These are phyloP conservation scores for Ahaetulla prasina DNA, from an alignment of 2,113 vertebrate genomes.

Conservation along the genomic window DNA sequence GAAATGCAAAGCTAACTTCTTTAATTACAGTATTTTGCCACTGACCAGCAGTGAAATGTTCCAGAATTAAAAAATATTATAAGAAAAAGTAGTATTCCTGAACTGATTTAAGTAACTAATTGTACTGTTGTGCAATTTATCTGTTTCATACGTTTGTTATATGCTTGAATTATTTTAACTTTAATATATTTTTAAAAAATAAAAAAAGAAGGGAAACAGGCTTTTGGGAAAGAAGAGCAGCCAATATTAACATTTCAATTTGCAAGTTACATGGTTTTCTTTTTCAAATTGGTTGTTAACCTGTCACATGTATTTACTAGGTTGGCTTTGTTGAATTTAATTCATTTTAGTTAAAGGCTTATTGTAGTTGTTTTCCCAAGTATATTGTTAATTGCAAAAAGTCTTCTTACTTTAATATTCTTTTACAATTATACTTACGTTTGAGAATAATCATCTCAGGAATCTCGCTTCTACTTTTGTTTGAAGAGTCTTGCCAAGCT, in stretches of 20 bases:
- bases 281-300: slow-evolving; percentile 31
- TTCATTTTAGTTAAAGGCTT: slow-evolving; percentile 19
- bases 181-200: slow-evolving; percentile 14
- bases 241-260: slow-evolving; percentile 42
- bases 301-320: slow-evolving; percentile 20
- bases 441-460: slow-evolving; percentile 30
- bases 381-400: slow-evolving; percentile 7
- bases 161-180: slow-evolving; percentile 45
- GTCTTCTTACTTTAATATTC: slow-evolving; percentile 19
- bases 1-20: slow-evolving; percentile 59
- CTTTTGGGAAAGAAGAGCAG: slow-evolving; percentile 18
- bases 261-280: neutral
- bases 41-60: slow-evolving; percentile 66
- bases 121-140: slow-evolving; percentile 54
- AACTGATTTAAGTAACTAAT: slow-evolving; percentile 54
- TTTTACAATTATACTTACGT: slow-evolving; percentile 26
- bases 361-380: neutral
- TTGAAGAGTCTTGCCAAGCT: neutral
- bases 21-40: slow-evolving; percentile 68
- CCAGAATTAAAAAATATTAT: slow-evolving; percentile 65
- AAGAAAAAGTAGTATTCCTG: slow-evolving; percentile 43
- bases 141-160: slow-evolving; percentile 43
- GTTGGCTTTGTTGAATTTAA: neutral
- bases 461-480: slow-evolving; percentile 19
- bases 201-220: slow-evolving; percentile 3